phyloP scores from a whole-genome alignment of 2,888 invertebrate species.

The Drosophila neoperkinsi region DNA sequence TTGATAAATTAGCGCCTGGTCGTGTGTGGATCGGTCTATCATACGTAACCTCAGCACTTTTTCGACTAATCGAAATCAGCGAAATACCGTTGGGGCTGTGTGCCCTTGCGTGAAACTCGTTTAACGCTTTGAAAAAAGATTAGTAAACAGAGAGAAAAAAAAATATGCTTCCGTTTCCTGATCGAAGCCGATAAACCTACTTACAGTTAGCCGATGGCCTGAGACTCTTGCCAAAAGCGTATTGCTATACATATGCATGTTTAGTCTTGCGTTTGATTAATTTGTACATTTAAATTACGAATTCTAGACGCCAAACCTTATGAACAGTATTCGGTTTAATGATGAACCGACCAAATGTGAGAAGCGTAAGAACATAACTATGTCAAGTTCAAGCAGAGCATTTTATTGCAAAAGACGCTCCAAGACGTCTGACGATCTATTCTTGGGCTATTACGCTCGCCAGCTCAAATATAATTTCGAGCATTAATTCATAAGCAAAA shows the following conservation, averaged over 20 bases:
- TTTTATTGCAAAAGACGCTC: constrained; percentile 38
- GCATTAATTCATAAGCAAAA: constrained; percentile 35
- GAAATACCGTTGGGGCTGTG: constrained; percentile 65
- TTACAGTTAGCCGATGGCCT: constrained; percentile 45
- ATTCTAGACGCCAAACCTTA: constrained; percentile 54
- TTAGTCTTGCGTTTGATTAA: constrained; percentile 34
- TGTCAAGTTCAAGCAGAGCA: constrained; percentile 72
- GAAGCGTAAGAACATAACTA: constrained; percentile 28
- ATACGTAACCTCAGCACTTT: constrained; percentile 47
- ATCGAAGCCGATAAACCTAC: constrained; percentile 61
- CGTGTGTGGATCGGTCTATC: constrained; percentile 12
- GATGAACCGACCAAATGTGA: constrained; percentile 8
- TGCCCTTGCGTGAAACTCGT: constrained; percentile 72
- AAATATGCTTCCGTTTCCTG: constrained; percentile 74
- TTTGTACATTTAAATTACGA: constrained; percentile 33
- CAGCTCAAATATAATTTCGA: constrained; percentile 41
- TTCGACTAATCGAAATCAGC: constrained; percentile 51
- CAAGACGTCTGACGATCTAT: constrained; percentile 52
- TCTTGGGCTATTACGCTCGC: constrained; percentile 39
- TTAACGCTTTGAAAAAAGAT: constrained; percentile 59
- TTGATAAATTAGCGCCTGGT: constrained; percentile 52
- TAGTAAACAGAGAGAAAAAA: constrained; percentile 45
- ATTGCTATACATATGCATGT: constrained; percentile 25
- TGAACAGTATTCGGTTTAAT: constrained; percentile 16
- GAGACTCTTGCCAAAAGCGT: constrained; percentile 11